phyloP scores from a whole-genome alignment of 2,797 vertebrate species.

The Yasuhikotakia modesta region DNA sequence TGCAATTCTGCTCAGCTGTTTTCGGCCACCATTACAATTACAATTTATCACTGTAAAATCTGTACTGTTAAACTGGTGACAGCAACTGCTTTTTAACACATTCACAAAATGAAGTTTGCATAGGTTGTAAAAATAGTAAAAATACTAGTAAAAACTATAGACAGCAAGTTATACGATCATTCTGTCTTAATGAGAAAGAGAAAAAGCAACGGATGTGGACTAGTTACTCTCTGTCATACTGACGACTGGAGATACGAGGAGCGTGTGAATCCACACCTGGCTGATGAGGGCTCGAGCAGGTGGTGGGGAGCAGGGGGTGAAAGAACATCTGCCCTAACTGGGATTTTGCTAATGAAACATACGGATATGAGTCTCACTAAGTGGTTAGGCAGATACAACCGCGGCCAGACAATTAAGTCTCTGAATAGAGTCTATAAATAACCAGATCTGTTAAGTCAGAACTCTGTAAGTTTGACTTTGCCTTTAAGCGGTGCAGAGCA shows the following conservation, averaged over 20 bases:
- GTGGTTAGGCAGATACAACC: constrained; percentile 40
- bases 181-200: constrained; percentile 1
- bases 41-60: constrained; percentile 6
- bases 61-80: constrained; percentile 1
- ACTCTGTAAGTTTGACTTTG: background rate
- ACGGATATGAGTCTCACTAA: constrained; percentile 34
- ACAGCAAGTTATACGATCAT: background rate
- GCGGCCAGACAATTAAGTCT: constrained; percentile 6
- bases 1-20: background rate
- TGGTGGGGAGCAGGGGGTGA: constrained; percentile 41
- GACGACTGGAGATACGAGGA: background rate
- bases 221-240: background rate
- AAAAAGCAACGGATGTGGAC: constrained; percentile 13
- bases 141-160: background rate
- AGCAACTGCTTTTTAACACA: background rate
- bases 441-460: background rate
- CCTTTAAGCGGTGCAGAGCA: background rate
- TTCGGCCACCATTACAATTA: too few species aligned
- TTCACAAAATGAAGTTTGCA: background rate
- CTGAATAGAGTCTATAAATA: background rate
- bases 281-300: constrained; percentile 28
- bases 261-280: constrained; percentile 8
- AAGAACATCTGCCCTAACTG: constrained; percentile 32
- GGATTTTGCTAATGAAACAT: constrained; percentile 38
- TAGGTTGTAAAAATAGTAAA: background rate